Percentiles rank a stretch among this genome's conserved stretches.
These are phyloP conservation scores for Percopsis transmontana DNA, from an alignment of 2,113 vertebrate genomes.

Conservation along the genomic window DNA sequence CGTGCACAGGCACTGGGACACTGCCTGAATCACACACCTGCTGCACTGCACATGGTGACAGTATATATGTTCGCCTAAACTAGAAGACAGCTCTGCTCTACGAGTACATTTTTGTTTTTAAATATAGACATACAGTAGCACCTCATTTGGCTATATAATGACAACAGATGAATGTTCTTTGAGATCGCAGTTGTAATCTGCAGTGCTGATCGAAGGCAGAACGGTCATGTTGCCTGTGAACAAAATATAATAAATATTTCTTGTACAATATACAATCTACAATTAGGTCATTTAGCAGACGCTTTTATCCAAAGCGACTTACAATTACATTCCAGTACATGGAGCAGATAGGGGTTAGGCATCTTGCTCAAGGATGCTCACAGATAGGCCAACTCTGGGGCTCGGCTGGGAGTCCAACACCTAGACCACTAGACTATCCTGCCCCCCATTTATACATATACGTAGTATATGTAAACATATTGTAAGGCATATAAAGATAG, in stretches of 20 bases:
- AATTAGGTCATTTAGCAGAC: no score
- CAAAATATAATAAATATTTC: neutral
- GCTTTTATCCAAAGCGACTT: no score
- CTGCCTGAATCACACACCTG: slow-evolving; percentile 24
- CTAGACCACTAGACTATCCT: no score
- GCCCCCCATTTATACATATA: no score
- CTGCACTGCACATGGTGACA: slow-evolving; percentile 7
- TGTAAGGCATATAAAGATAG: neutral
- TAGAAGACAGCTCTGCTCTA: neutral
- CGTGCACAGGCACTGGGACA: slow-evolving; percentile 42
- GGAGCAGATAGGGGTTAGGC: no score
- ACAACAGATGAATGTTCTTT: neutral
- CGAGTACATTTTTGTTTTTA: slow-evolving; percentile 6
- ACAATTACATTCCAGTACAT: no score
- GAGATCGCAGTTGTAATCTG: neutral
- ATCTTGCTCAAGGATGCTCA: no score
- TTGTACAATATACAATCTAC: no score
- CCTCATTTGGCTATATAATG: slow-evolving; percentile 1
- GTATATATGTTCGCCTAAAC: neutral
- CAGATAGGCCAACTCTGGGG: no score
- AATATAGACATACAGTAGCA: neutral
- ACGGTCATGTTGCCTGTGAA: neutral
- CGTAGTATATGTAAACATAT: neutral
- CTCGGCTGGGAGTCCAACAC: no score
- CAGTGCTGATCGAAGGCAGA: neutral